Base-by-base conservation (phyloP, 2,888 invertebrate species). In the Bombylius major region DNA sequence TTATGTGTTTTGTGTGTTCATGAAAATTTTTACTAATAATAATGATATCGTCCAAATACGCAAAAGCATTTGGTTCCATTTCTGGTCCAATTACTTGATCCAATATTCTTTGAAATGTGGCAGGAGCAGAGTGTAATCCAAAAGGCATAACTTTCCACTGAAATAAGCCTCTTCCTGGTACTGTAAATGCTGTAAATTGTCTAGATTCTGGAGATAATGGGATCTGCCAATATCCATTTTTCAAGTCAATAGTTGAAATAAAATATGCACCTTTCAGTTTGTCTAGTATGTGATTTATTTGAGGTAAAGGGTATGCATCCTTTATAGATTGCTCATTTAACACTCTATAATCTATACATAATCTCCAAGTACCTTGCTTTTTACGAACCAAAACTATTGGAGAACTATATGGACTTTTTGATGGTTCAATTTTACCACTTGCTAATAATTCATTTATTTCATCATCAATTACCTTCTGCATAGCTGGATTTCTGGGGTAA, bases 31-130 rank as follows among this genome's bases (percentile, higher is more conserved):
- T 36, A 9, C 50, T 52, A 8, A 55, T 33, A 0, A 57, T n/a
- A 14, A 54, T 51, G 1, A 57, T 47, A 42, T 57, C 57, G 34
- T 57, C 54, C 44, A 54, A 14, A 32, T 57, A 57, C 8, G 51
- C 50, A 32, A 54, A 57, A 2, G 51, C 57, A 39, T 33, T 39
- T 4, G 54, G 54, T 34, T 53, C 53, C 33, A 52, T 7, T 7
- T 52, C 53, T 9, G 47, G 33, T 34, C 53, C 53, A 4, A 53
- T 46, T 6, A 53, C 47, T 4, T 47, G 46, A 12, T 36, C 46
- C n/a, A 53, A 36, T 5, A 52, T 31, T 39, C 52, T 50, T 13
- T 58, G 54, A 31, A 55, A 60, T 8, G 56, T 56, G 4, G 56
- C 55, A 4, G 56, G 57, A 13, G 50, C 33, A 14, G 33, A 36